A percentile compares a stretch with the other conserved stretches of the same genome.
Evolutionary conservation across 2,113 vertebrate genomes (phyloP).

Genomic region (Mirounga angustirostris): DNA sequence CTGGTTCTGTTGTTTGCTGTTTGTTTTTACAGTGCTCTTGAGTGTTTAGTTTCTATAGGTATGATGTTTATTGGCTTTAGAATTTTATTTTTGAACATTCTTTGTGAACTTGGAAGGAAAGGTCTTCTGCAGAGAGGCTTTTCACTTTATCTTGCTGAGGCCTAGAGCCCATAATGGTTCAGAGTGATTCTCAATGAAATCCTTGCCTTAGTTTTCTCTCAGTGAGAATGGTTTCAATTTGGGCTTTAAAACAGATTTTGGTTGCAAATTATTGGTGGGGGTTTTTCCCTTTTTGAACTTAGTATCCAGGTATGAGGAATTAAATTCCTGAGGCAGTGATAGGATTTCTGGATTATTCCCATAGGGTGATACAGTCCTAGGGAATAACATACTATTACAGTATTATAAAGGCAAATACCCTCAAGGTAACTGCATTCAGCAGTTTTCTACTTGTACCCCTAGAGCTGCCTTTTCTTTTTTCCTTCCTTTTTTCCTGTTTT

Average conservation of each 20-base stretch:
- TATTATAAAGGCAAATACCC: background rate
- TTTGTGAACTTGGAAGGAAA: background rate
- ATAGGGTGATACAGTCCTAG: background rate
- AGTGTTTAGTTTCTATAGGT: background rate
- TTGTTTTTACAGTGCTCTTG: background rate
- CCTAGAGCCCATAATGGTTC: background rate
- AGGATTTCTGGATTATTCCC: background rate
- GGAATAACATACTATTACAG: background rate
- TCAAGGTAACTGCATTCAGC: background rate
- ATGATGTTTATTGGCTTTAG: background rate
- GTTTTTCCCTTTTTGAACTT: background rate
- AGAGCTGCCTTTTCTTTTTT: background rate
- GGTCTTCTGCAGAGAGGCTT: background rate
- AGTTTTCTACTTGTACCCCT: background rate
- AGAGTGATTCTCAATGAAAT: background rate
- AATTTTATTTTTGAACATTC: slow-evolving; percentile 16
- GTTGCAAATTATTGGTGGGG: background rate
- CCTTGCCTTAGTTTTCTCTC: background rate
- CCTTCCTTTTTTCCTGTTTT: background rate
- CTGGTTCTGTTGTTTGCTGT: background rate
- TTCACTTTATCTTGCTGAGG: background rate
- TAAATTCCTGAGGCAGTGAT: background rate
- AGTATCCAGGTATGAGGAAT: background rate
- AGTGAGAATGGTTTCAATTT: background rate
- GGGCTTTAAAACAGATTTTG: background rate